Base-by-base conservation (phyloP, 2,113 vertebrate genomes). In the Campylorhamphus procurvoides region DNA sequence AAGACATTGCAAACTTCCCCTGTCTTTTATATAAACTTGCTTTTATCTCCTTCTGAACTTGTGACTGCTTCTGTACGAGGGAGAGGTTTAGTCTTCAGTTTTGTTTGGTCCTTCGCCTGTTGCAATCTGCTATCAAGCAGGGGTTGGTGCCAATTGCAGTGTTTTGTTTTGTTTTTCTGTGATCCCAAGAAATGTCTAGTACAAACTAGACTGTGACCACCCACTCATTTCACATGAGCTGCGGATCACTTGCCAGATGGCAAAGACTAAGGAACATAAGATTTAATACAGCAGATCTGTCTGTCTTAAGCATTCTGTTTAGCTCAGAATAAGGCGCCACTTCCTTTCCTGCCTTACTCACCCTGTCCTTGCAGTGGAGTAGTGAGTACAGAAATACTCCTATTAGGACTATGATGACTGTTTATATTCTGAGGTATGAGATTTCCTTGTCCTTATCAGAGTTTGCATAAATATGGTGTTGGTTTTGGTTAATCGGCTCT, bases 191-290 rank as follows among this genome's bases (percentile, higher is more conserved):
- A 95, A 93, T 75, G 80, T 89, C 93, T 96, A 29, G 77, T 78
- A 84, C 76, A 96, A 93, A 93, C 85, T 4, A 76, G 92, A 94
- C 94, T 66, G 14, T 94, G 93, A 92, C 96, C 96, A 92, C 93
- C 94, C 96, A 96, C 96, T 97, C 90, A 3, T 97, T 97, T 97
- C 96, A 96, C 94, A 96, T 93, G 92, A 95, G 90, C 85, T 56
- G 24, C 0, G 12, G 52, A 78, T 90, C 83, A 72, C 85, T 92
- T 96, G 94, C 93, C 96, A 96, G 88, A 94, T 96, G 93, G 96
- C 92, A 93, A 84, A 71, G 44, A 35, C 59, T 90, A 53, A 75
- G 92, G 92, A 94, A 95, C 80, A 7, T 56, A 78, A 92, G 44
- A 75, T 91, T 90, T 92, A 81, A 79, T 86, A 20, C 73, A 92